Base-by-base conservation (phyloP, 2,888 invertebrate species). In the Drosophila tanythrix region DNA sequence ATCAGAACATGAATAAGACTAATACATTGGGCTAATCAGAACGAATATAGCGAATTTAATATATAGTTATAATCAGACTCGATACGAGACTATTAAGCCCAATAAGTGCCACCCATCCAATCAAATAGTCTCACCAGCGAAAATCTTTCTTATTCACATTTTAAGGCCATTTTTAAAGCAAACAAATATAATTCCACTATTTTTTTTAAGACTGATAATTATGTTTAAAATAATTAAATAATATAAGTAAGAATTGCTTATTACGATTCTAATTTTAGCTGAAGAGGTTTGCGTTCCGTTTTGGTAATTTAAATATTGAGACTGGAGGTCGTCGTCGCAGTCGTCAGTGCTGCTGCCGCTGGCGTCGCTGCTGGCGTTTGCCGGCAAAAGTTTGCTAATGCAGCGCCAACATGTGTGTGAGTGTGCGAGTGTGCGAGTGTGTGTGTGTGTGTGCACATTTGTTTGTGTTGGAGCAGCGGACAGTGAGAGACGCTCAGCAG, bases 301-400 rank as follows among this genome's bases (percentile, higher is more conserved):
- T 50, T 51, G 13, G 29, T 43, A 21, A 46, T 46, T 69, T 40
- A 53, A 59, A 36, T 29, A 29, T 27, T 25, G 27, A 59, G 61
- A 33, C 46, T 74, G 63, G 57, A 60, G 74, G 81, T 74, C 69
- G 67, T 25, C 60, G 72, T 35, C 62, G 60, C 75, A 59, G 73
- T 36, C 62, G 46, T 2, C 25, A 25, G 46, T 8, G 61, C 75
- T 21, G 76, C 63, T 61, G 70, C 25, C 15, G 71, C 5, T 27
- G 35, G 46, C 78, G 67, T 65, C 76, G 64, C 68, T 69, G 79
- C 55, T 31, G 27, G 4, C 68, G 81, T 76, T 79, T 62, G 71
- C 66, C 74, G 82, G 89, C 73, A 76, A 81, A 81, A 69, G 43
- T 60, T 73, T 86, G 83, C 79, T 81, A 59, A 76, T 79, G 82